A percentile compares a stretch with the other conserved stretches of the same genome.
Evolutionary conservation across 2,888 invertebrate species (phyloP).

Genomic region (Ditylenchus weischeri): DNA sequence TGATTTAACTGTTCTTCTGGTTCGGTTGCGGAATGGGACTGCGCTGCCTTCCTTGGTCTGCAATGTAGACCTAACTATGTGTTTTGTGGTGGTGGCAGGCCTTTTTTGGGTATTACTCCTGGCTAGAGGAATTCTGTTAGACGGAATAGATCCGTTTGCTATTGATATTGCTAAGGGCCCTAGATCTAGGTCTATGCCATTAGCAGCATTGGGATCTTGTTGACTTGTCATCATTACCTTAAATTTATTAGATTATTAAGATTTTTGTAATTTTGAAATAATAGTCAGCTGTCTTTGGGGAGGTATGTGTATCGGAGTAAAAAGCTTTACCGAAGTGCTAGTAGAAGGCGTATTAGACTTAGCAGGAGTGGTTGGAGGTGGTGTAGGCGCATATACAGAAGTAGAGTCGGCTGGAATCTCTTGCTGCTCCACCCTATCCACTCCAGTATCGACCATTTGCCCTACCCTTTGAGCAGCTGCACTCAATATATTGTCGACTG

Average conservation of each 20-base stretch:
- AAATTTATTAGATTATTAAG: neutral
- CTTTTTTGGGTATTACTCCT: too few relatives aligned
- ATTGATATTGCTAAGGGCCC: neutral
- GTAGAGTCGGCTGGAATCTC: neutral
- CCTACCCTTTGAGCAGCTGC: neutral
- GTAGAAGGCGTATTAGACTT: neutral
- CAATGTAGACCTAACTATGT: too few relatives aligned
- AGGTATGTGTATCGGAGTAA: too few relatives aligned
- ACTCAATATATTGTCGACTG: neutral
- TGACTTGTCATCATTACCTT: slow-evolving; percentile 2
- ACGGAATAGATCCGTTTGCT: too few relatives aligned
- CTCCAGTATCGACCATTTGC: neutral
- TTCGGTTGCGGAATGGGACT: too few relatives aligned
- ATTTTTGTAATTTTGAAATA: too few relatives aligned
- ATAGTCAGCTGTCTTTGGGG: too few relatives aligned
- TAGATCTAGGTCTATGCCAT: neutral
- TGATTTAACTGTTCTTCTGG: too few relatives aligned
- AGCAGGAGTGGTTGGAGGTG: slow-evolving; percentile 3
- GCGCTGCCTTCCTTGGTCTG: too few relatives aligned
- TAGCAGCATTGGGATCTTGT: neutral
- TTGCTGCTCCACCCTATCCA: neutral
- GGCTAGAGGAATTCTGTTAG: too few relatives aligned
- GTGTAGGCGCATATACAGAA: neutral
- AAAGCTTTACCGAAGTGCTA: neutral
- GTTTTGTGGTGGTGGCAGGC: too few relatives aligned